Percentiles rank a stretch among this genome's conserved stretches.
Evolutionary conservation across 2,113 vertebrate species (phyloP).

Genomic region (Actenoides hombroni): DNA sequence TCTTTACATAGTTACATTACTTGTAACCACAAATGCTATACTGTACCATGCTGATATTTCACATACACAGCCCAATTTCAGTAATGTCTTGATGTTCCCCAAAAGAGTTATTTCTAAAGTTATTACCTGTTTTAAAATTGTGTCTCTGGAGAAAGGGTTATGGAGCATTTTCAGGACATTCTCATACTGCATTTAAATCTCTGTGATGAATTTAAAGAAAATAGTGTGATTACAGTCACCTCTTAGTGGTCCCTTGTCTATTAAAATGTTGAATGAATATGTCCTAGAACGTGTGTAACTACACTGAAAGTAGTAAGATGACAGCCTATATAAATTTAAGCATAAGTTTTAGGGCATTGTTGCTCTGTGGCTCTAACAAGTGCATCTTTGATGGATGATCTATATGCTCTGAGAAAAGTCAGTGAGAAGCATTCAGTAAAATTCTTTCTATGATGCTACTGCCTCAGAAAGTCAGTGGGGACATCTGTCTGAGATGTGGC

Average conservation of each 20-base stretch:
- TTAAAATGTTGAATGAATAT: not conserved
- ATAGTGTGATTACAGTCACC: not conserved
- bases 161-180: not conserved
- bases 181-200: not conserved
- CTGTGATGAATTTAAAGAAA: not conserved
- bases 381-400: not conserved
- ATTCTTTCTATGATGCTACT: not conserved
- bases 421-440: not conserved
- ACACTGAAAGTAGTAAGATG: not conserved
- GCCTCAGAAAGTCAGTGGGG: not conserved
- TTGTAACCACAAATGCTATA: not conserved
- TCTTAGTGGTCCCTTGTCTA: not conserved
- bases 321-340: not conserved
- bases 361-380: not conserved
- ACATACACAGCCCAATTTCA: not conserved
- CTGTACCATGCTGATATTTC: not conserved
- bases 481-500: not conserved
- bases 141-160: not conserved
- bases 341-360: not conserved
- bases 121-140: not conserved
- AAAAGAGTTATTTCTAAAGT: not conserved
- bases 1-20: not conserved
- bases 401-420: not conserved
- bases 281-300: not conserved
- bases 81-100: not conserved